Evolutionary conservation across 2,113 vertebrate genomes (phyloP).

Genomic region (Charina bottae): DNA sequence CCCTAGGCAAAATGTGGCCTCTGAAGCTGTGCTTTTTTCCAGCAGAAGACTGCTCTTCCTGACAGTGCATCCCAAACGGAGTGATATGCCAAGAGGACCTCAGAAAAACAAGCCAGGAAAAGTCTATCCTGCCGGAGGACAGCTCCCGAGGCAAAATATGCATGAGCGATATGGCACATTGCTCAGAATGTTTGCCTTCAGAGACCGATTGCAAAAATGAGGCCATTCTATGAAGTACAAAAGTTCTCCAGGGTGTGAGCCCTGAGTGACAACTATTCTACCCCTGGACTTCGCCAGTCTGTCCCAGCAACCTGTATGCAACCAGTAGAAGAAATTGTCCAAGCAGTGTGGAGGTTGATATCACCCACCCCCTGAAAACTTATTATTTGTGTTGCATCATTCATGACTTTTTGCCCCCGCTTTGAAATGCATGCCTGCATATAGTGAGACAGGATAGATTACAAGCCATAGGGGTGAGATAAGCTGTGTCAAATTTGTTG

Average conservation of each 20-base stretch:
- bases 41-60: background rate
- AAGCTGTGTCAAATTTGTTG: background rate
- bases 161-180: background rate
- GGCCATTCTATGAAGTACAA: background rate
- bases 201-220: background rate
- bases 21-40: background rate
- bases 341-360: background rate
- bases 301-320: background rate
- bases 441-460: background rate
- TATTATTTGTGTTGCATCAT: background rate
- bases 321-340: background rate
- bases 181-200: background rate
- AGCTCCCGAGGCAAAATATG: background rate
- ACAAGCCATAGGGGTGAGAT: background rate
- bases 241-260: background rate
- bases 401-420: background rate
- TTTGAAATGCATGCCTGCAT: background rate
- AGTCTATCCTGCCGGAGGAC: background rate
- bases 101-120: background rate
- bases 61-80: background rate
- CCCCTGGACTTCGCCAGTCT: background rate
- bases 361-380: background rate
- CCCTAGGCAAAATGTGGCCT: background rate
- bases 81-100: background rate
- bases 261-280: background rate